Percentiles rank a stretch among this genome's conserved stretches.
phyloP scores from a whole-genome alignment of 1,140 invertebrate genomes.

The Drosophila littoralis region DNA sequence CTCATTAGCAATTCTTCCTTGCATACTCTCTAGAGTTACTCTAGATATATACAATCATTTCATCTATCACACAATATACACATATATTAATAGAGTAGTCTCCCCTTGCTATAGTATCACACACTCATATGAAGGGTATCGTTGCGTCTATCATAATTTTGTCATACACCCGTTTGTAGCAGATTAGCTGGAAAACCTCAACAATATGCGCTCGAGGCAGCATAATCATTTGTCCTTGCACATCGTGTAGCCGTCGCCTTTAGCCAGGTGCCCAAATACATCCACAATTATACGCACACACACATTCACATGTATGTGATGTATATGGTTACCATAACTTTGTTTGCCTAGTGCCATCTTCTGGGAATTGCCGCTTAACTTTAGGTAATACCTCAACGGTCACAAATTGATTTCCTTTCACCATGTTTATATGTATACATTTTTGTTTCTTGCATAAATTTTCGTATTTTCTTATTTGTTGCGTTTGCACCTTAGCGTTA shows the following conservation, averaged over 20 bases:
- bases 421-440: neutral
- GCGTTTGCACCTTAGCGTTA: slow-evolving; percentile 48
- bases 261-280: slow-evolving; percentile 5
- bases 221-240: slow-evolving; percentile 66
- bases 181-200: neutral
- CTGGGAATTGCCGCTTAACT: slow-evolving; percentile 54
- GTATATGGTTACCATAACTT: slow-evolving; percentile 35
- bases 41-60: no score
- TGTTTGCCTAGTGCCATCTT: slow-evolving; percentile 65
- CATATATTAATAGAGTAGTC: no score
- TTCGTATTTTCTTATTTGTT: slow-evolving; percentile 1
- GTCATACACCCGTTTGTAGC: neutral
- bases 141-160: neutral
- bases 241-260: slow-evolving; percentile 42
- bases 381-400: slow-evolving; percentile 24
- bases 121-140: neutral
- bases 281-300: slow-evolving; percentile 6
- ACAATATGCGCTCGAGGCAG: neutral
- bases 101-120: no score
- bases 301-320: slow-evolving; percentile 3
- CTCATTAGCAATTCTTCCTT: no score
- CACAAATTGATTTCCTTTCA: slow-evolving; percentile 67
- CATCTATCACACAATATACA: no score
- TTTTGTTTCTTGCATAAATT: neutral
- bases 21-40: no score